Percentiles rank a stretch among this genome's conserved stretches.
phyloP scores from a whole-genome alignment of 2,797 vertebrate genomes.

The Protosalanx chinensis region DNA sequence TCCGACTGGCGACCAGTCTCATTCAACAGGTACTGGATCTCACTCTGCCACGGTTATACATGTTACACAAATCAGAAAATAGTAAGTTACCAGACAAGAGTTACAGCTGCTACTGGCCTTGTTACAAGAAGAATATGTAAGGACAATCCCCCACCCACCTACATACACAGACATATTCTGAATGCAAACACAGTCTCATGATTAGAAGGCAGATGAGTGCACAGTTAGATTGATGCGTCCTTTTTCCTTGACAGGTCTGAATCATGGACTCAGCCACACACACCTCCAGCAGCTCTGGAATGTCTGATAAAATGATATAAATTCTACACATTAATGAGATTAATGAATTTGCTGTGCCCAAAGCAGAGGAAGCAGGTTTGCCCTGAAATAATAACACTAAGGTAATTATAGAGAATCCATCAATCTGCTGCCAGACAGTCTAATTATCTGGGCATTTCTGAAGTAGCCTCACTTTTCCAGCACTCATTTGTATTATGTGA shows the following conservation, averaged over 20 bases:
- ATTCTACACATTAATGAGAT: conserved; percentile 98
- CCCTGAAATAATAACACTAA: conserved; percentile 94
- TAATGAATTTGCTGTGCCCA: conserved; percentile 88
- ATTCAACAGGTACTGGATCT: conserved; percentile 77
- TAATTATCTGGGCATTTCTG: conserved; percentile 85
- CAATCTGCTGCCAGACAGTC: conserved; percentile 82
- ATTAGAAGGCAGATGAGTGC: conserved; percentile 79
- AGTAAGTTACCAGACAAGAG: not conserved
- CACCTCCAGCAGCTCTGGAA: conserved; percentile 89
- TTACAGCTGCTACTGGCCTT: conserved; percentile 60
- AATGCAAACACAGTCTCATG: conserved; percentile 52
- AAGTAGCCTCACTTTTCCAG: conserved; percentile 77
- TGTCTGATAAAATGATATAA: conserved; percentile 99
- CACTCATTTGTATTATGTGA: conserved; percentile 79
- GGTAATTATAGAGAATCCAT: conserved; percentile 99
- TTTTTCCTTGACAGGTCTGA: conserved; percentile 79
- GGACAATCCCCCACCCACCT: conserved; percentile 37
- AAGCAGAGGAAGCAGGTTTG: conserved; percentile 77
- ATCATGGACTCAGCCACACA: conserved; percentile 84
- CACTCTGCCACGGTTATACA: conserved; percentile 81
- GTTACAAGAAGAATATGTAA: conserved; percentile 72
- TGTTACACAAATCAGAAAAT: conserved; percentile 57
- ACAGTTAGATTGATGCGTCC: conserved; percentile 85
- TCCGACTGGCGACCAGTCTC: too few species aligned
- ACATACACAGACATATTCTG: conserved; percentile 46